phyloP scores from a whole-genome alignment of 37 sponge, comb jelly and placozoan genomes.

The Corticium candelabrum region DNA sequence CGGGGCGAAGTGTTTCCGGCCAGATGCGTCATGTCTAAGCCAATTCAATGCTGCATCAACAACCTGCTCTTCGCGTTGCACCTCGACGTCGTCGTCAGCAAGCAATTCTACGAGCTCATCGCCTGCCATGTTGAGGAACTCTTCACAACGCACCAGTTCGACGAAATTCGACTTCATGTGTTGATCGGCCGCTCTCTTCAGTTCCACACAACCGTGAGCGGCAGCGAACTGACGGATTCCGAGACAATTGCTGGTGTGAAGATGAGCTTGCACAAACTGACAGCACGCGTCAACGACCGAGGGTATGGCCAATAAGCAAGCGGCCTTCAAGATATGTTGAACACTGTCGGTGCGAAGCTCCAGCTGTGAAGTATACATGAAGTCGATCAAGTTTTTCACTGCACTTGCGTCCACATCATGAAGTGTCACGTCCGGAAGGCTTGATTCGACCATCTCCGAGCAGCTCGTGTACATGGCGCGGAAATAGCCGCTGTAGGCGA shows the following conservation, averaged over 20 bases:
- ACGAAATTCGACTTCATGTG: constrained; percentile 48
- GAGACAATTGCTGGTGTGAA: constrained; percentile 67
- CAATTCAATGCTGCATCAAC: constrained; percentile 54
- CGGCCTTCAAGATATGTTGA: constrained; percentile 51
- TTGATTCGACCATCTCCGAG: constrained; percentile 34
- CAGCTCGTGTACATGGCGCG: constrained; percentile 61
- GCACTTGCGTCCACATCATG: constrained; percentile 45
- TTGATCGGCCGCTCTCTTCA: constrained; percentile 27
- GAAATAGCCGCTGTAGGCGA: constrained; percentile 63
- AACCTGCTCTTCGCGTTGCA: constrained; percentile 46
- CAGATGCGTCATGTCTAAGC: constrained; percentile 23
- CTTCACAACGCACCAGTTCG: constrained; percentile 54
- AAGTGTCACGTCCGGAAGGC: constrained; percentile 22
- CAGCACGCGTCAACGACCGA: constrained; percentile 41
- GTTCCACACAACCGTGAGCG: constrained; percentile 45
- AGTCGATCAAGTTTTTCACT: constrained; percentile 39
- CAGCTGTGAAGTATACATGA: constrained; percentile 51
- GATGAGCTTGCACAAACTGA: constrained; percentile 37
- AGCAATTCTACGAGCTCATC: constrained; percentile 34
- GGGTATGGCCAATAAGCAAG: constrained; percentile 47
- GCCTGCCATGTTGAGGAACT: constrained; percentile 36
- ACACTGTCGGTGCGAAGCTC: constrained; percentile 43
- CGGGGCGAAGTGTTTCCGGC: constrained; percentile 16
- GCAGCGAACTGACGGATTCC: constrained; percentile 58
- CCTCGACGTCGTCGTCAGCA: constrained; percentile 38